Evolutionary conservation across 2,888 invertebrate genomes (phyloP), one percentile per base, ranked within the genome.

Genomic region (Biston betularia): DNA sequence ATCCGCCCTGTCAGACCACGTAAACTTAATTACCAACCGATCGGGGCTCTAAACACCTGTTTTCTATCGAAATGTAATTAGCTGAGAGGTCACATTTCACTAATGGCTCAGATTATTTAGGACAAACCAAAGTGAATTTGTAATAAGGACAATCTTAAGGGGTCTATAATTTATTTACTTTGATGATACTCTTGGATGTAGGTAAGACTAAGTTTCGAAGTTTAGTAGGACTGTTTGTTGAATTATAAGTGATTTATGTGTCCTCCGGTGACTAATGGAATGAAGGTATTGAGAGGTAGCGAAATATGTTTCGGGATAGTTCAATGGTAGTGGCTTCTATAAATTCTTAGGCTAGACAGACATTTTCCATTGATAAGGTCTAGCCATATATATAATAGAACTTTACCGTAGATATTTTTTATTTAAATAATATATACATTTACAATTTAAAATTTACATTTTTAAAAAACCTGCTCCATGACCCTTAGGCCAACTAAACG

Each of bases 41-140:
- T 81, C 76, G 76, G 77, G 46, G 33, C 73, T 85, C 82, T 83
- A 81, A 83, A 87, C 89, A 91, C 89, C 85, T 85, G 83, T 86
- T 89, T 82, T 82, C 85, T 80, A 83, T 84, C 79, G 84, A 87
- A 89, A 90, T 83, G 89, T 88, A 87, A 89, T 90, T 89, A 89
- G 81, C 67, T 73, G 78, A 81, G 74, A 72, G 79, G 78, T 74
- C 79, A 81, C 79, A 86, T 84, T 84, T 77, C 66, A 75, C 87
- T 89, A 90, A 90, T 89, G 86, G 84, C 79, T 70, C 71, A 83
- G 84, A 84, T 89, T 87, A 86, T 84, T 73, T 85, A 78, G 79
- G 75, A 74, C 75, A 75, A 77, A 74, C 85, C 83, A 88, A 89
- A 89, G 87, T 88, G 89, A 90, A 89, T 90, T 90, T 87, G 84